Percentiles rank a stretch among this genome's conserved stretches.
phyloP scores from a whole-genome alignment of 2,888 invertebrate species.

The Tupiocoris notatus region DNA sequence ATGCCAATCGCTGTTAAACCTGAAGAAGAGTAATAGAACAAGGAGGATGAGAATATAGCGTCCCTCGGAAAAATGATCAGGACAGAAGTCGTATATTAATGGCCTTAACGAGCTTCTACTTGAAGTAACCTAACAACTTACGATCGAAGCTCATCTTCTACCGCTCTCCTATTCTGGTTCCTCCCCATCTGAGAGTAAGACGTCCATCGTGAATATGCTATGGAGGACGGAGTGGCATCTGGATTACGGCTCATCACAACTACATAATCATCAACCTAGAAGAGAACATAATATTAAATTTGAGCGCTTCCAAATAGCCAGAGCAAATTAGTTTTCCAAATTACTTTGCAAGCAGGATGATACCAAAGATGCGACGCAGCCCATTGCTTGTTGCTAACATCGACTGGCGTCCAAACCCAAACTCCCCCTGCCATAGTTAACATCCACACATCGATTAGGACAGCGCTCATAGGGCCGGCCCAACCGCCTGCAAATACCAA shows the following conservation, averaged over 20 bases:
- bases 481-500: conserved; percentile 64
- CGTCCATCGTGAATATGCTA: conserved; percentile 47
- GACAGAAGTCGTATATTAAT: no score
- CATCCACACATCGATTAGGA: conserved; percentile 89
- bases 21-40: no score
- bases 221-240: conserved; percentile 49
- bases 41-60: no score
- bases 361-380: conserved; percentile 89
- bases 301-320: background rate
- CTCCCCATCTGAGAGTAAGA: conserved; percentile 43
- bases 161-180: conserved; percentile 9
- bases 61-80: no score
- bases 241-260: conserved; percentile 69
- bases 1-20: no score
- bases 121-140: background rate
- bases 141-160: conserved; percentile 6
- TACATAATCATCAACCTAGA: conserved; percentile 67
- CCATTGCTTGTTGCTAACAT: conserved; percentile 73
- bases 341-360: conserved; percentile 82
- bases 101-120: background rate
- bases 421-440: conserved; percentile 68
- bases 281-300: no score
- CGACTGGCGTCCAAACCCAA: conserved; percentile 75
- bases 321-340: background rate
- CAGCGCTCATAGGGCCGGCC: conserved; percentile 80